A percentile compares a stretch with the other conserved stretches of the same genome.
Evolutionary conservation across 37 sponge, comb jelly and placozoan species (phyloP).

Genomic region (Amphimedon queenslandica): DNA sequence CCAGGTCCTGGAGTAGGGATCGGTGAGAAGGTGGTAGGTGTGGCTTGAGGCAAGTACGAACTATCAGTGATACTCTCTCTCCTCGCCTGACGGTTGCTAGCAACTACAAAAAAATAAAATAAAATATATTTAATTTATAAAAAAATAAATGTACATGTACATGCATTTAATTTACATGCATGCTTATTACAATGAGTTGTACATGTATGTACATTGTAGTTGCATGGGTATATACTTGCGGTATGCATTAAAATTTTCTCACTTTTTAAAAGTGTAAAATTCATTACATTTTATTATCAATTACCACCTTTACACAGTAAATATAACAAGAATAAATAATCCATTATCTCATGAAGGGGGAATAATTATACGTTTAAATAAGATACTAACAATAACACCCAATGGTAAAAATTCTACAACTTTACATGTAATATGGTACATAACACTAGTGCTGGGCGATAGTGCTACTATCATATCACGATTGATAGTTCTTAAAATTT

Average conservation of each 20-base stretch:
- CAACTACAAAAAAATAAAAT: not conserved
- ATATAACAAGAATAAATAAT: too few species aligned
- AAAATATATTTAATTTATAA: not conserved
- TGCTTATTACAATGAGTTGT: too few species aligned
- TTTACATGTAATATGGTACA: too few species aligned
- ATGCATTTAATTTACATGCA: not conserved
- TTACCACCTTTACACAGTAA: too few species aligned
- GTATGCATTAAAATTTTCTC: not conserved
- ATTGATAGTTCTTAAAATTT: too few species aligned
- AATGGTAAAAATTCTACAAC: too few species aligned
- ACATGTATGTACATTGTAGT: not conserved
- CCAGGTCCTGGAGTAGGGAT: not conserved
- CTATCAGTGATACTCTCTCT: not conserved
- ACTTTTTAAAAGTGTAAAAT: not conserved
- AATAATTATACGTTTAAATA: too few species aligned
- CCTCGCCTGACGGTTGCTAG: not conserved
- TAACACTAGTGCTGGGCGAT: too few species aligned
- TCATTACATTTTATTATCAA: not conserved
- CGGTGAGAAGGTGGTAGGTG: not conserved
- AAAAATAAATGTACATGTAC: not conserved
- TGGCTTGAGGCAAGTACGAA: constrained; percentile 1
- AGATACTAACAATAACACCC: too few species aligned
- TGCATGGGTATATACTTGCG: not conserved
- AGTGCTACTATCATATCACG: too few species aligned
- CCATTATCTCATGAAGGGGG: too few species aligned